Conservation (phyloP, 1,140 invertebrate species). For the Thrips palmi region DNA sequence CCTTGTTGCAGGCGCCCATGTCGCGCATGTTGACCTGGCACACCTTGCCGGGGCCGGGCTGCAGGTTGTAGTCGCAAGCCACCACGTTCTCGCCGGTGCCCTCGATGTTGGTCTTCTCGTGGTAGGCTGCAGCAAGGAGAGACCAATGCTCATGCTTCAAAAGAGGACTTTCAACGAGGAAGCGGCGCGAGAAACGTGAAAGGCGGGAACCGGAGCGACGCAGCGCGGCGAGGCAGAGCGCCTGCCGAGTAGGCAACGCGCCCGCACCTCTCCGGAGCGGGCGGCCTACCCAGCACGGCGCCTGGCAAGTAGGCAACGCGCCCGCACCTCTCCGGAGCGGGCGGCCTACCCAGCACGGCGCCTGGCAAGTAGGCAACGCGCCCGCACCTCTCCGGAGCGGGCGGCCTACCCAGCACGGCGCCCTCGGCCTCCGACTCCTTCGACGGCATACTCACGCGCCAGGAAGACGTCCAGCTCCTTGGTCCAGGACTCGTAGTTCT, state of each 20-base stretch:
- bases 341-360: not conserved
- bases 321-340: not conserved
- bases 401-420: too few species aligned
- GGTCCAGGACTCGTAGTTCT: conserved; percentile 59
- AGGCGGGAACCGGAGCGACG: too few species aligned
- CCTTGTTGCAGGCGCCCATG: conserved; percentile 21
- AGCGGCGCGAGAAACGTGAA: too few species aligned
- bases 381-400: too few species aligned
- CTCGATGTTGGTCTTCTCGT: too few species aligned
- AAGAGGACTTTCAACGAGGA: too few species aligned
- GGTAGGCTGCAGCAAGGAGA: too few species aligned
- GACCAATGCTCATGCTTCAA: too few species aligned
- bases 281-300: not conserved
- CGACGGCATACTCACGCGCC: conserved; percentile 39
- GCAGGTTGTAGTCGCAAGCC: conserved; percentile 33
- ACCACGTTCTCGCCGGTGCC: conserved; percentile 33
- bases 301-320: not conserved
- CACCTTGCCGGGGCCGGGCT: conserved; percentile 30
- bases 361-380: not conserved
- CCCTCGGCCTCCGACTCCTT: too few species aligned
- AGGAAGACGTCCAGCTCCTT: conserved; percentile 51
- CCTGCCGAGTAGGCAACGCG: not conserved
- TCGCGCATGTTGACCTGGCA: conserved; percentile 33
- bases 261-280: not conserved
- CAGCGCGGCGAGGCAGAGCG: too few species aligned